Evolutionary conservation across 2,113 vertebrate species (phyloP).

Genomic region (Acanthisitta chloris): DNA sequence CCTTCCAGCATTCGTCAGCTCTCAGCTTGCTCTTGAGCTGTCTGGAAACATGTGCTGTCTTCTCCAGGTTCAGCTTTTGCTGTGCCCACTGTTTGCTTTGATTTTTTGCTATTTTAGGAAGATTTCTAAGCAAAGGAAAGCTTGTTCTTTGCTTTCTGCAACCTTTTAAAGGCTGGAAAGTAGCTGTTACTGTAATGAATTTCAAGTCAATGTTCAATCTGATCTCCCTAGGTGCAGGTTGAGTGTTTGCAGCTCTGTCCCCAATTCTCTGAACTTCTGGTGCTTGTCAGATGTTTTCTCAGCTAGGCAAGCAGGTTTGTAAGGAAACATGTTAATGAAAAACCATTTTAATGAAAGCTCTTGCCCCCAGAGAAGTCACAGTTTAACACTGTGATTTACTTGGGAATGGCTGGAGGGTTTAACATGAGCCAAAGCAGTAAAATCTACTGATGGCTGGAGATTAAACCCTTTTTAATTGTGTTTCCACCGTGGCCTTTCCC

Average conservation of each 20-base stretch:
- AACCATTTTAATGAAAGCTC: conserved; percentile 6
- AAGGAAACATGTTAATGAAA: conserved; percentile 30
- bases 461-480: not conserved
- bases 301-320: not conserved
- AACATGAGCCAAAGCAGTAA: not conserved
- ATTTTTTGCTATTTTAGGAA: not conserved
- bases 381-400: not conserved
- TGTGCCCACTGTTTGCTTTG: not conserved
- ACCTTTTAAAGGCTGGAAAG: not conserved
- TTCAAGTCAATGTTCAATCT: not conserved
- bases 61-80: not conserved
- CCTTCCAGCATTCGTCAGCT: not conserved
- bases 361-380: not conserved
- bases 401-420: not conserved
- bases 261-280: not conserved
- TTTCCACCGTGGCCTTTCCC: not conserved
- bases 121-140: not conserved
- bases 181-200: not conserved
- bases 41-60: not conserved
- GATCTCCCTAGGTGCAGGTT: not conserved
- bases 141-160: not conserved
- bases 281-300: not conserved
- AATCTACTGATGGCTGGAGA: not conserved
- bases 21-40: not conserved
- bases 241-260: not conserved